phyloP scores from a whole-genome alignment of 92 coral and sea anemone genomes.

The Zoanthus gigantus region DNA sequence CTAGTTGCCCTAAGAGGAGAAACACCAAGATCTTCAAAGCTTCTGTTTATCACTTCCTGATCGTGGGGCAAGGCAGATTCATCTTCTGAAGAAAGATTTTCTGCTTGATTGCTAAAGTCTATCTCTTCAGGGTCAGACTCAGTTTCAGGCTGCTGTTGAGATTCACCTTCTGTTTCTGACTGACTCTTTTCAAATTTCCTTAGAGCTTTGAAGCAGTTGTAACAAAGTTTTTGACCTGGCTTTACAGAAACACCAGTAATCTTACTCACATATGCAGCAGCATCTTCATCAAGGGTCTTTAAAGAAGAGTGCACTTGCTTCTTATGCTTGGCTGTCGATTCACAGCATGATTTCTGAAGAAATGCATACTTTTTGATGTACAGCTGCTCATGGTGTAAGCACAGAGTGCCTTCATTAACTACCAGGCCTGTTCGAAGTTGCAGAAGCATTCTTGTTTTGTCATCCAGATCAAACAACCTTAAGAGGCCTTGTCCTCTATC shows the following conservation, averaged over 20 bases:
- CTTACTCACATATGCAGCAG: conserved; percentile 14
- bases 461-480: conserved; percentile 30
- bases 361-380: conserved; percentile 35
- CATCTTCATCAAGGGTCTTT: conserved; percentile 36
- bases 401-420: conserved; percentile 43
- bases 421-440: conserved; percentile 34
- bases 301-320: conserved; percentile 4
- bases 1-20: not conserved
- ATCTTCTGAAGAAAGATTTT: not conserved
- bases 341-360: conserved; percentile 38
- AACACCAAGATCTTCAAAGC: not conserved
- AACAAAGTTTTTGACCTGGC: conserved; percentile 11
- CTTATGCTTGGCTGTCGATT: conserved; percentile 16
- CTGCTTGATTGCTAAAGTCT: not conserved
- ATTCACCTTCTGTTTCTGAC: not conserved
- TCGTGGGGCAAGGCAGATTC: not conserved
- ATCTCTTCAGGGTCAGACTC: not conserved
- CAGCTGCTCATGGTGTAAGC: conserved; percentile 42
- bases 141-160: conserved; percentile 3
- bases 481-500: conserved; percentile 35
- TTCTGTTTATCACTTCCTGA: not conserved
- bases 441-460: conserved; percentile 41
- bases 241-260: conserved; percentile 22
- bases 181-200: not conserved
- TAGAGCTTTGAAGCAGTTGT: not conserved